phyloP scores from a whole-genome alignment of 35 echinoderm and acorn worm species.

The Chiridota heheva region DNA sequence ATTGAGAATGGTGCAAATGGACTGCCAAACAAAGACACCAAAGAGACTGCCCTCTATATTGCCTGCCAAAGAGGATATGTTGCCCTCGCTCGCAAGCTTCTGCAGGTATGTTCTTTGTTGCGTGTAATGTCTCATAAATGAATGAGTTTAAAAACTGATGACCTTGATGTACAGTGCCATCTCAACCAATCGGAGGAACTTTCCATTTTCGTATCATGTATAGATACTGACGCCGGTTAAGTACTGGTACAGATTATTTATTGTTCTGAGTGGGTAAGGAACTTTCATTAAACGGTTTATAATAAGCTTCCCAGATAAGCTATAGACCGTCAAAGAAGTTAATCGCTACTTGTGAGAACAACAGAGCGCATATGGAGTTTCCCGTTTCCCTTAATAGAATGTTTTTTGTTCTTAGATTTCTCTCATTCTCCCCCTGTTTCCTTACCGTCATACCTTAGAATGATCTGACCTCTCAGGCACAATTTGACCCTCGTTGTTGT shows the following conservation, averaged over 20 bases:
- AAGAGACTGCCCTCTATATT: constrained; percentile 77
- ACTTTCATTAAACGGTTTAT: no score
- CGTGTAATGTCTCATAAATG: neutral
- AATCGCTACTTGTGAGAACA: no score
- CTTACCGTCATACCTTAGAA: no score
- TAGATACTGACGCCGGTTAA: neutral
- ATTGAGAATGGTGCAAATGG: constrained; percentile 73
- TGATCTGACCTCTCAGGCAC: no score
- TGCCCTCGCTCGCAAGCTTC: constrained; percentile 56
- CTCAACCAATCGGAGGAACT: neutral
- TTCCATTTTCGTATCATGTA: neutral
- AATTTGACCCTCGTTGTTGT: no score
- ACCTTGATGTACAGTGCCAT: neutral
- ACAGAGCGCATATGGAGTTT: no score
- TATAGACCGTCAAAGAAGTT: no score
- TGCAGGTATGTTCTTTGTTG: constrained; percentile 51
- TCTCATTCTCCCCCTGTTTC: no score
- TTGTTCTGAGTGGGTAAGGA: no score
- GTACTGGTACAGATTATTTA: neutral
- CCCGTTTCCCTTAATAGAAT: no score
- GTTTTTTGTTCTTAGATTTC: no score
- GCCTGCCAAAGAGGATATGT: constrained; percentile 75
- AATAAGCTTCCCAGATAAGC: no score
- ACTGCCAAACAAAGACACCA: constrained; percentile 64
- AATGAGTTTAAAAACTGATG: neutral